Evolutionary conservation across 1,140 invertebrate species (phyloP).

Genomic region (Epicauta chinensis): DNA sequence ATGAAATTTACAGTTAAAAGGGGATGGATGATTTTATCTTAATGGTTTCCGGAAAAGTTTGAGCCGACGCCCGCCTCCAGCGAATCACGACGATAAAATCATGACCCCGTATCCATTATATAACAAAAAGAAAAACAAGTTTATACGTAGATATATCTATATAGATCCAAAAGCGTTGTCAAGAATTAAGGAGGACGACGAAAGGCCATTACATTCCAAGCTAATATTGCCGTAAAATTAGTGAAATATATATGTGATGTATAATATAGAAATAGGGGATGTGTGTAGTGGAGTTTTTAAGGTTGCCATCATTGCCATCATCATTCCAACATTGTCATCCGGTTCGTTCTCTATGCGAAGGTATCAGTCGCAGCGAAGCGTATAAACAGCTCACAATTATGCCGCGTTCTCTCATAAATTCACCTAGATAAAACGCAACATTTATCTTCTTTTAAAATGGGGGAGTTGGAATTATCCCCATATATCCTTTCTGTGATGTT

Average conservation of each 20-base stretch:
- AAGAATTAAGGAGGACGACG: slow-evolving; percentile 8
- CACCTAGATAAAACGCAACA: slow-evolving; percentile 27
- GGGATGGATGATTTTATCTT: slow-evolving; percentile 25
- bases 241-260: slow-evolving; percentile 22
- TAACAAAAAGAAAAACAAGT: not conserved
- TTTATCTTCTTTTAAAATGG: slow-evolving; percentile 28
- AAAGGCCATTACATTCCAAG: slow-evolving; percentile 24
- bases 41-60: slow-evolving; percentile 23
- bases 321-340: no score
- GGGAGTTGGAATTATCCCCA: slow-evolving; percentile 21
- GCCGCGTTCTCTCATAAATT: slow-evolving; percentile 29
- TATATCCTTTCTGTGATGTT: slow-evolving; percentile 30
- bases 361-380: slow-evolving; percentile 18
- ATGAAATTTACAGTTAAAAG: slow-evolving; percentile 18
- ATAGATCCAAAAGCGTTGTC: not conserved
- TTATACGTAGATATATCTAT: not conserved
- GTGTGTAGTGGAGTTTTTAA: no score
- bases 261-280: slow-evolving; percentile 14
- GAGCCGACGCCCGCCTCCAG: slow-evolving; percentile 18
- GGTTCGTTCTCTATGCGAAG: not conserved
- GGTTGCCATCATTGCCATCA: no score
- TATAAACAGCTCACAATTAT: slow-evolving; percentile 31
- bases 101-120: not conserved
- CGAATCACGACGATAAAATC: slow-evolving; percentile 2
- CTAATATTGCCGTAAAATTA: slow-evolving; percentile 30